phyloP scores from a whole-genome alignment of 2,888 invertebrate species.

The Myopa tessellatipennis region DNA sequence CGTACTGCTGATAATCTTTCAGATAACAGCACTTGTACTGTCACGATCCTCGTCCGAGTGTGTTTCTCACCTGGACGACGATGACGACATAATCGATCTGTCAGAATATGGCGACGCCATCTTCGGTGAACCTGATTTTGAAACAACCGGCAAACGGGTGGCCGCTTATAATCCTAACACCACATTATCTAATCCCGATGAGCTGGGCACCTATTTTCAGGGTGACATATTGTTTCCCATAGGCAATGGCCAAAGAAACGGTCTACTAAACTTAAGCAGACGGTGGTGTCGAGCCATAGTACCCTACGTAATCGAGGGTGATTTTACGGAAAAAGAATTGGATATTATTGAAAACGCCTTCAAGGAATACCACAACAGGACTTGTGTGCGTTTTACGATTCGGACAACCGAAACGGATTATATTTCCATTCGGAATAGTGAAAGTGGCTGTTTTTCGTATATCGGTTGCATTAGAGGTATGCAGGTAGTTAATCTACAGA shows the following conservation, averaged over 20 bases:
- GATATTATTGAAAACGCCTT: conserved; percentile 76
- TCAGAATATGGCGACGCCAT: conserved; percentile 49
- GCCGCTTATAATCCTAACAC: conserved; percentile 38
- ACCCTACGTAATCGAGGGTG: conserved; percentile 77
- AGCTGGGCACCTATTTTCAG: conserved; percentile 80
- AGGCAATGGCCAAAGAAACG: conserved; percentile 38
- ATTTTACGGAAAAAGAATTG: conserved; percentile 72
- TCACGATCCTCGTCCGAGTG: background rate
- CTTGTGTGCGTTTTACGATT: conserved; percentile 79
- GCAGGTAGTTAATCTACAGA: conserved; percentile 77
- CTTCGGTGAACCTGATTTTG: conserved; percentile 70
- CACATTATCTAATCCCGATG: conserved; percentile 76
- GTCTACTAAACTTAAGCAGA: conserved; percentile 69
- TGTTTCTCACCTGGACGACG: background rate
- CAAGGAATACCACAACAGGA: conserved; percentile 77
- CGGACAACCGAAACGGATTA: conserved; percentile 76
- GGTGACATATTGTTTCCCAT: conserved; percentile 78
- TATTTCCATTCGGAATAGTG: conserved; percentile 74
- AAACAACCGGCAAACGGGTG: conserved; percentile 50
- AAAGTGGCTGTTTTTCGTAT: conserved; percentile 83
- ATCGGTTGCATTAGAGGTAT: conserved; percentile 76
- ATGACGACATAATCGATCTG: conserved; percentile 49
- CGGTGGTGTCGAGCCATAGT: conserved; percentile 77
- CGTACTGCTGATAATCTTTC: background rate
- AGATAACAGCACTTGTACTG: background rate